Evolutionary conservation across 1,140 invertebrate genomes (phyloP), one percentile per base, ranked within the genome.

Genomic region (Goniozus legneri): DNA sequence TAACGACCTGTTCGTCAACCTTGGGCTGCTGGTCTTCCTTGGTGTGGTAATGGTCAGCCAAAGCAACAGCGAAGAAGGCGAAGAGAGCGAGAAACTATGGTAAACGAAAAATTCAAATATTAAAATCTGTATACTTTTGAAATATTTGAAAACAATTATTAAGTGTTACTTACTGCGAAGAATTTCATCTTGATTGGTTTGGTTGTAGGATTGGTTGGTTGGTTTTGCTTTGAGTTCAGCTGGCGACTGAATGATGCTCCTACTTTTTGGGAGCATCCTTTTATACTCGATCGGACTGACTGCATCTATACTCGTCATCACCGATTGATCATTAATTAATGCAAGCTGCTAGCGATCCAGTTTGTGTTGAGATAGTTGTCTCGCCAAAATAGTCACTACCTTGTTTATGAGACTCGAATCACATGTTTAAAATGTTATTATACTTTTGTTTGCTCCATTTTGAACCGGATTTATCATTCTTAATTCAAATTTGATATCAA

Each of bases 141-240:
- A n/a, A n/a, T n/a, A n/a, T n/a, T n/a, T n/a, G n/a, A n/a, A n/a
- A n/a, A n/a, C n/a, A n/a, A n/a, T n/a, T n/a, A n/a, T n/a, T n/a
- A n/a, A n/a, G n/a, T n/a, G n/a, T n/a, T 66, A 70, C 69, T 72
- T 56, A 71, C 69, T 8, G 53, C 34, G 35, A 60, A 56, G 47
- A 43, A 60, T 58, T 73, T 71, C 70, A 73, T 73, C 36, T 12
- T 45, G 39, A 47, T 50, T 50, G 38, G 40, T 21, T 32, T 16
- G 22, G n/a, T n/a, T n/a, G n/a, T 44, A 22, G 33, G 52, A 31
- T 7, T 40, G 12, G 2, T 27, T 40, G 12, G 2, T 27, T 3
- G 52, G 37, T 52, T 18, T 38, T 59, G 50, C 48, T 58, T 32
- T 2, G 54, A 42, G n/a, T n/a, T n/a, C 62, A 45, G 41, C 38